Base-by-base conservation (phyloP, 2,113 vertebrate species). In the Cyanoramphus novaezelandiae region DNA sequence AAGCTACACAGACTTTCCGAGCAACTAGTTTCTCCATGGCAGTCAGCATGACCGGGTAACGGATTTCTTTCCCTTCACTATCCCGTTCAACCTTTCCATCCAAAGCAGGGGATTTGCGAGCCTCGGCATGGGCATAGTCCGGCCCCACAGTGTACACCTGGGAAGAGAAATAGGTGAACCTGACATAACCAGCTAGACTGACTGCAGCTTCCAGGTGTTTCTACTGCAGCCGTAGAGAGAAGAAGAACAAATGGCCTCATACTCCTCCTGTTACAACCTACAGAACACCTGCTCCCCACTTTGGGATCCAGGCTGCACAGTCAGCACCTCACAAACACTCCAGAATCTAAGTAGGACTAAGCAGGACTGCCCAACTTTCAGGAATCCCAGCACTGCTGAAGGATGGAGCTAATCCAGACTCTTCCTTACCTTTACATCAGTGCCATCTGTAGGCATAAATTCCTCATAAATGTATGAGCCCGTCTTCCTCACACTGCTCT, bases 401-500 rank as follows among this genome's bases (percentile, higher is more conserved):
- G 37, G 64, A 67, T 24, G 14, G 60, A 78, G 37, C 11, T 16
- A 1, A 13, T 28, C 47, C 33, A 49, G 44, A 63, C 31, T 89
- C 64, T 77, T 79, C 83, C 93, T 93, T 96, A 99, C 99, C 99
- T 99, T 99, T 24, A 99, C 99, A 92, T 99, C 99, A 2, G 99
- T 99, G 91, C 99, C 99, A 65, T 99, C 99, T 2, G 99, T 99
- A 24, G 99, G 99, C 99, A 99, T 99, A 96, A 99, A 99, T 88
- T 99, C 99, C 95, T 99, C 99, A 37, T 99, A 99, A 95, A 99
- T 99, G 97, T 99, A 99, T 0, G 99, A 99, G 23, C 99, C 99
- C 1, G 99, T 99, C 97, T 99, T 99, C 92, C 99, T 98, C 92
- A 99, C 99, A 1, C 97, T 99, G 98, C 99, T 99, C 98, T 99